A percentile compares a stretch with the other conserved stretches of the same genome.
Evolutionary conservation across 2,888 invertebrate species (phyloP).

Genomic region (Drosophila falleni): DNA sequence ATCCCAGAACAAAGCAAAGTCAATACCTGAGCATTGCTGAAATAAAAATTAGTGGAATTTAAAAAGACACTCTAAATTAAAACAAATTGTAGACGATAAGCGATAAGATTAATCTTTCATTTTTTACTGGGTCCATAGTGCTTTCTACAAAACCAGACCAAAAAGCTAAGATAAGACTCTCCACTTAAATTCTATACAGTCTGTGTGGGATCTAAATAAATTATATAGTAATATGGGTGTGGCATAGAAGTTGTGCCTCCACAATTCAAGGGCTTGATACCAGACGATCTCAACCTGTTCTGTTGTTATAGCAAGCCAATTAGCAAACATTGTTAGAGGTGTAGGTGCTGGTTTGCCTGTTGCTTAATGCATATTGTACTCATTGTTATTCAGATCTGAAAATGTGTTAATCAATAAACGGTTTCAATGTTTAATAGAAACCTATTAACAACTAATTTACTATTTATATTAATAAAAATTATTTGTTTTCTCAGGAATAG

Average conservation of each 20-base stretch:
- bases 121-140: slow-evolving; percentile 21
- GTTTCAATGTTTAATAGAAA: no score
- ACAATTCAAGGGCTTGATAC: slow-evolving; percentile 3
- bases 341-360: slow-evolving; percentile 9
- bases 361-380: slow-evolving; percentile 14
- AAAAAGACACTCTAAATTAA: slow-evolving; percentile 26
- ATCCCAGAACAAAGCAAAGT: slow-evolving; percentile 29
- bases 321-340: slow-evolving; percentile 44
- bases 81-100: slow-evolving; percentile 36
- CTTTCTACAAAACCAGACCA: slow-evolving; percentile 4
- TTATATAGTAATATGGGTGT: slow-evolving; percentile 46
- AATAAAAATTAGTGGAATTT: slow-evolving; percentile 43
- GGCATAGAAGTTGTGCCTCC: slow-evolving; percentile 42
- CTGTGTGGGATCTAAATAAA: slow-evolving; percentile 15
- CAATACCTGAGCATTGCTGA: slow-evolving; percentile 32
- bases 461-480: neutral
- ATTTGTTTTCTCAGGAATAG: neutral
- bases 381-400: slow-evolving; percentile 1
- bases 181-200: slow-evolving; percentile 13
- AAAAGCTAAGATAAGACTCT: slow-evolving; percentile 36
- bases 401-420: slow-evolving; percentile 28
- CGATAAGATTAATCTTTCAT: slow-evolving; percentile 65
- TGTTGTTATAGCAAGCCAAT: slow-evolving; percentile 43
- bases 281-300: slow-evolving; percentile 1
- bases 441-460: neutral